A percentile compares a stretch with the other conserved stretches of the same genome.
These are phyloP conservation scores for Platycercus adscitus DNA, from an alignment of 2,113 vertebrate species.

Conservation along the genomic window DNA sequence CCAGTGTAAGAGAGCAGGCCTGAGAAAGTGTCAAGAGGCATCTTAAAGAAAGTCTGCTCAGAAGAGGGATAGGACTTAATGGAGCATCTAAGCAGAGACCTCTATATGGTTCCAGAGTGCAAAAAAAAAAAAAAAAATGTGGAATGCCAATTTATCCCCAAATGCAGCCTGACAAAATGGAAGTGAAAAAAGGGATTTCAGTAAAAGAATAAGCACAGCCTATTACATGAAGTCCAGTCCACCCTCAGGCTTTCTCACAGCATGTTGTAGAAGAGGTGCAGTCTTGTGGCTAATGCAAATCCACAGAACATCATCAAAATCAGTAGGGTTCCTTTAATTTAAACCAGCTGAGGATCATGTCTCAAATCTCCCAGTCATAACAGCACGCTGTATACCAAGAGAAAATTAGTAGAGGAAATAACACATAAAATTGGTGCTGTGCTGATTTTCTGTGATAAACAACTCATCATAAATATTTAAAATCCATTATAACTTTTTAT, in stretches of 20 bases:
- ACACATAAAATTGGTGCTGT: not conserved
- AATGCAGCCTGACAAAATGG: not conserved
- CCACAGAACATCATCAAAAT: not conserved
- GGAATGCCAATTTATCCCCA: not conserved
- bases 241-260: not conserved
- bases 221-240: not conserved
- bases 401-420: slow-evolving; percentile 23
- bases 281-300: not conserved
- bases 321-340: not conserved
- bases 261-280: not conserved
- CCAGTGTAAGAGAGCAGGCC: not conserved
- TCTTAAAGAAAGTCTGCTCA: not conserved
- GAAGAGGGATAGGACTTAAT: not conserved
- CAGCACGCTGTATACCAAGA: not conserved
- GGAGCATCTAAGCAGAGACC: not conserved
- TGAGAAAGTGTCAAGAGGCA: not conserved
- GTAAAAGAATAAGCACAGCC: not conserved
- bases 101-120: rapidly evolving
- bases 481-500: slow-evolving; percentile 52
- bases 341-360: not conserved
- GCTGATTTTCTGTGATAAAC: slow-evolving; percentile 42
- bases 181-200: not conserved
- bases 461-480: slow-evolving; percentile 61
- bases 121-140: not conserved
- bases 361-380: not conserved